Base-by-base conservation (phyloP, 2,888 invertebrate species). In the Andricus curvator region DNA sequence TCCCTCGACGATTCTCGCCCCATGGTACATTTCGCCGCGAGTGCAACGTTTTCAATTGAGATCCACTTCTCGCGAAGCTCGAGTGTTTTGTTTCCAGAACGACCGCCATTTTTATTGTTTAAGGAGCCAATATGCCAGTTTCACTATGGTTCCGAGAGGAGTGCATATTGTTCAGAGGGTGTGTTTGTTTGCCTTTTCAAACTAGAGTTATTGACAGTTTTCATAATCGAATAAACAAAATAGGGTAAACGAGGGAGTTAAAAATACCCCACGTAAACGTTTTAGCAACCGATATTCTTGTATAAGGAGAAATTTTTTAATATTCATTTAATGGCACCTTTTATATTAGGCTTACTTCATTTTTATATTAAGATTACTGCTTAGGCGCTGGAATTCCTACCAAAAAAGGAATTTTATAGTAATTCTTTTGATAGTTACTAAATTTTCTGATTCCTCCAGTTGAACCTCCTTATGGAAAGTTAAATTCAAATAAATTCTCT, bases 51-150 rank as follows among this genome's bases (percentile, higher is more conserved):
- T 80, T 82, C 70, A 51, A 68, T 76, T 79, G 81, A 78, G 80
- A 78, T 74, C 74, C 33, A 76, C 83, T 77, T 76, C 81, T 74
- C 62, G 79, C 77, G 70, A 79, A 82, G 67, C 67, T 70, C 77
- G 78, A 84, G 81, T 82, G 79, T 77, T 80, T 79, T 79, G 77
- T 78, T 77, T 79, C 74, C n/a, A 56, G 33, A 56, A 74, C 56
- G 33, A 74, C 74, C 56, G 56, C 56, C 51, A 74, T 74, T 33
- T 56, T 74, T 74, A 74, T 74, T 74, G 74, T 56, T 56, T 56
- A 56, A 74, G 56, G 56, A 56, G 33, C 56, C 74, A 56, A 74
- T 74, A 74, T 70, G 70, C 29, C 70, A 56, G 29, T 70, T 70
- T 20, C 68, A 48, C 68, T 25, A 25, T 48, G 48, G 17, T 70